These are phyloP conservation scores for Psilopogon haemacephalus DNA, from an alignment of 2,113 vertebrate species.

Conservation along the genomic window DNA sequence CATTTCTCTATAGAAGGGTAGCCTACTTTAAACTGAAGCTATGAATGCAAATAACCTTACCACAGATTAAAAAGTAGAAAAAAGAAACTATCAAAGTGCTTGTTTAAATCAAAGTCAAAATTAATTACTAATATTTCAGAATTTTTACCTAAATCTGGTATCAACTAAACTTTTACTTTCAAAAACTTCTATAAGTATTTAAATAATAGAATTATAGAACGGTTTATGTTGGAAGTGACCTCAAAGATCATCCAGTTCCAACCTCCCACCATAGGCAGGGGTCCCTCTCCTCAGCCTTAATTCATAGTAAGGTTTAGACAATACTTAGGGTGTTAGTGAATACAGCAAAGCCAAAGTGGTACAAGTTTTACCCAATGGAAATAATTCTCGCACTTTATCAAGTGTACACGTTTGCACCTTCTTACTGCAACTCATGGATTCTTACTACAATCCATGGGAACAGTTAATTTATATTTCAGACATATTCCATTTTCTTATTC, in stretches of 20 bases:
- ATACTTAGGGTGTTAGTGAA: background rate
- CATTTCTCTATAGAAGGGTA: background rate
- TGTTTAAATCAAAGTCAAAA: background rate
- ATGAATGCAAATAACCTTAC: background rate
- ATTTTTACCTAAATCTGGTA: background rate
- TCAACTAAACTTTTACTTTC: background rate
- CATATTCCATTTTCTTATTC: background rate
- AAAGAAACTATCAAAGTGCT: accelerated
- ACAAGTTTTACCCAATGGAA: background rate
- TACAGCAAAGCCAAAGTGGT: background rate
- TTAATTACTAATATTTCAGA: background rate
- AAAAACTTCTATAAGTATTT: background rate
- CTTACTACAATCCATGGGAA: background rate
- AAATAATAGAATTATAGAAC: no score
- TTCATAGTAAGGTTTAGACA: background rate
- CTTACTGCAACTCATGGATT: background rate
- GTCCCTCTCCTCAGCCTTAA: background rate
- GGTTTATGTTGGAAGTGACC: no score
- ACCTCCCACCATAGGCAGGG: no score
- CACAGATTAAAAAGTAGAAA: background rate
- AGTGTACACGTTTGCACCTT: background rate
- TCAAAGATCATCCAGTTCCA: no score
- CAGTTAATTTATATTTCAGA: background rate
- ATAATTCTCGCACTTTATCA: background rate
- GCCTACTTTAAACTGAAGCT: background rate